Percentiles rank a stretch among this genome's conserved stretches.
Evolutionary conservation across 2,113 vertebrate genomes (phyloP).

Genomic region (Pogonocichla stellata): DNA sequence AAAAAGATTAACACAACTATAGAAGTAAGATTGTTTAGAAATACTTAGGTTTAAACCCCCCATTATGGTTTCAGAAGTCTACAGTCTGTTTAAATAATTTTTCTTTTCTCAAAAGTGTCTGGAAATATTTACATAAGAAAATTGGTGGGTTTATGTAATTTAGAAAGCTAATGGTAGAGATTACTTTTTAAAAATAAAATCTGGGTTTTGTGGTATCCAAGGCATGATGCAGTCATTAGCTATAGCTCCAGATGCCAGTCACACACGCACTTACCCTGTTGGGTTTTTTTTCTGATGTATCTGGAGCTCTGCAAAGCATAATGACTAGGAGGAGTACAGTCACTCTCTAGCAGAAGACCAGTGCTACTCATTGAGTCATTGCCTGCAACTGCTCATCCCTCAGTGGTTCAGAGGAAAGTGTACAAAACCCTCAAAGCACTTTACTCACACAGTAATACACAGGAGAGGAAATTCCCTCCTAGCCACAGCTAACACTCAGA

Average conservation of each 20-base stretch:
- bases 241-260: background rate
- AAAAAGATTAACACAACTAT: background rate
- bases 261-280: background rate
- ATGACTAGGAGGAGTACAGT: background rate
- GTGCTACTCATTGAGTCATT: background rate
- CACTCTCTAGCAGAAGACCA: background rate
- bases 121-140: background rate
- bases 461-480: background rate
- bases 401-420: background rate
- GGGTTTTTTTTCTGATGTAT: background rate
- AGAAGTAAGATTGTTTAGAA: background rate
- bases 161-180: background rate
- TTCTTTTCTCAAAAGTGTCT: background rate
- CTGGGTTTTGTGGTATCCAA: background rate
- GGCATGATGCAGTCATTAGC: background rate
- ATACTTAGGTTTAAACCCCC: background rate
- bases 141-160: background rate
- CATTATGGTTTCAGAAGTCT: background rate
- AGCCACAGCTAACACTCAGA: background rate
- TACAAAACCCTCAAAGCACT: background rate
- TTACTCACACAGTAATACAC: background rate
- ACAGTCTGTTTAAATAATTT: background rate
- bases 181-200: background rate
- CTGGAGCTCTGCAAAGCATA: background rate
- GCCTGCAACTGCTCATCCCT: background rate